Conservation (phyloP, 2,888 invertebrate species). For the Drosophila lacicola region DNA sequence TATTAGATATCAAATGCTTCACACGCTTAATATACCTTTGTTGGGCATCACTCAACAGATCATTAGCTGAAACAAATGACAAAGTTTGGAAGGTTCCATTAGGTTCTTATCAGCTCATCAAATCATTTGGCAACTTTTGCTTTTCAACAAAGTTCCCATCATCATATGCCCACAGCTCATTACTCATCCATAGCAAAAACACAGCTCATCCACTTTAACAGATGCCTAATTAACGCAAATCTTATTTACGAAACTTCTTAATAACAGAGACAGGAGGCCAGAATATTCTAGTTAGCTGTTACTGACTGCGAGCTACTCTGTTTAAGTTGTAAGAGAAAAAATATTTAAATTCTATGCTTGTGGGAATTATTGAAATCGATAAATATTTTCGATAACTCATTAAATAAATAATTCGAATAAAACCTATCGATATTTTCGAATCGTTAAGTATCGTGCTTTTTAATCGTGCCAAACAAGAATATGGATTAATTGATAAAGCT, state of each 20-base stretch:
- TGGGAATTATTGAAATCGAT: too few relatives aligned
- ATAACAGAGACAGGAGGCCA: slow-evolving; percentile 7
- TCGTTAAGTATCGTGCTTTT: too few relatives aligned
- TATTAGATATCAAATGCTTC: slow-evolving; percentile 22
- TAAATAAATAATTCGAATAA: too few relatives aligned
- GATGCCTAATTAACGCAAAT: slow-evolving; percentile 55
- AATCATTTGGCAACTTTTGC: slow-evolving; percentile 45
- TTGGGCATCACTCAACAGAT: slow-evolving; percentile 19
- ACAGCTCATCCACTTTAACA: slow-evolving; percentile 11
- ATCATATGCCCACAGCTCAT: slow-evolving; percentile 33
- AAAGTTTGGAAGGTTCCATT: slow-evolving; percentile 20
- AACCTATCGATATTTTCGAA: too few relatives aligned
- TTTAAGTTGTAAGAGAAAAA: not conserved
- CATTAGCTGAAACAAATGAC: slow-evolving; percentile 35
- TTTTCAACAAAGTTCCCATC: slow-evolving; percentile 40
- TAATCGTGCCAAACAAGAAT: too few relatives aligned
- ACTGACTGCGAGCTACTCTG: slow-evolving; percentile 3
- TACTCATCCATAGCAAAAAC: slow-evolving; percentile 14
- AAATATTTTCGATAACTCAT: too few relatives aligned
- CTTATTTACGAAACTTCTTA: slow-evolving; percentile 27
- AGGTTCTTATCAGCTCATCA: slow-evolving; percentile 38
- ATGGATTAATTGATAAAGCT: too few relatives aligned
- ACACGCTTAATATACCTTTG: slow-evolving; percentile 20
- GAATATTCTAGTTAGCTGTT: not conserved
- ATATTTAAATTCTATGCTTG: too few relatives aligned